phyloP scores from a whole-genome alignment of 92 coral and sea anemone species.

The Montipora capitata region DNA sequence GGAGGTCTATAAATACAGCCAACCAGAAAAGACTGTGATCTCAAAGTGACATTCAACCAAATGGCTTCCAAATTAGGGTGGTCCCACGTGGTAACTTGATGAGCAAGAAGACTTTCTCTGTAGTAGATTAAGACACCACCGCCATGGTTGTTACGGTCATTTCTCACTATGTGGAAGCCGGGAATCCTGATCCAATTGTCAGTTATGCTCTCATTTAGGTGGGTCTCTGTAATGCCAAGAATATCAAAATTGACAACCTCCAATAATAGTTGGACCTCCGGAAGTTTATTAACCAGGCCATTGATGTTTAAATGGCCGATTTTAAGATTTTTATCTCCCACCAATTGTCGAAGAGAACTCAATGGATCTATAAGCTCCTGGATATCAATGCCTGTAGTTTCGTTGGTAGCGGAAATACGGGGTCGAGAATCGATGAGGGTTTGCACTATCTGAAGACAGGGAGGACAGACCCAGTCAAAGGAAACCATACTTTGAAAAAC shows the following conservation, averaged over 20 bases:
- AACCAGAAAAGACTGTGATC: not conserved
- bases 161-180: slow-evolving; percentile 2
- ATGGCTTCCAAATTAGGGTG: slow-evolving; percentile 3
- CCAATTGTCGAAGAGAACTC: not conserved
- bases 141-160: not conserved
- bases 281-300: not conserved
- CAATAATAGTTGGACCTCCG: slow-evolving; percentile 13
- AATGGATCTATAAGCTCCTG: slow-evolving; percentile 4
- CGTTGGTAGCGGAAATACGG: not conserved
- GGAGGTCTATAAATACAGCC: slow-evolving; percentile 12
- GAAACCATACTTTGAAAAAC: not conserved
- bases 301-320: slow-evolving; percentile 32
- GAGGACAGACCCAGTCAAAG: slow-evolving; percentile 19
- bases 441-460: slow-evolving; percentile 17
- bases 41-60: not conserved
- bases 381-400: not conserved
- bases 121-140: not conserved
- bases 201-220: not conserved
- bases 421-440: not conserved
- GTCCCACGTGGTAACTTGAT: not conserved
- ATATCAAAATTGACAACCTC: slow-evolving; percentile 17
- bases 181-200: not conserved
- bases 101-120: not conserved
- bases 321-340: not conserved
- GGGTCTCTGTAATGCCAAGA: slow-evolving; percentile 14